Evolutionary conservation across 2,113 vertebrate genomes (phyloP), one percentile per base, ranked within the genome.

Genomic region (Thinocorus orbignyianus): DNA sequence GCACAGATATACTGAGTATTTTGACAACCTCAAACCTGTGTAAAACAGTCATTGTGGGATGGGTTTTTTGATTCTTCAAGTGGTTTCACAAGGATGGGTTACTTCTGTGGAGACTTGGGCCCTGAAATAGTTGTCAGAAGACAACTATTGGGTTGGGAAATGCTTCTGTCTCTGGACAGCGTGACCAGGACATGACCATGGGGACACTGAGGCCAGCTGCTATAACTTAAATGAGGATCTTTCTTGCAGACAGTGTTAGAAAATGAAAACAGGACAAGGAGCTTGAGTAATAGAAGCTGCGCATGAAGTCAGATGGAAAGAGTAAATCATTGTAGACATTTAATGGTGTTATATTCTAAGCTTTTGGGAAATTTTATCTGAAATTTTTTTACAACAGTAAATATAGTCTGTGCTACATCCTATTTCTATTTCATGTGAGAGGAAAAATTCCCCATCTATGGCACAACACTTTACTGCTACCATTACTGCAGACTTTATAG

Each of bases 401-500:
- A 93, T 98, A 96, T 85, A 96, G 96, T 87, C 78, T 95, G 57
- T 96, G 95, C 95, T 97, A 68, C 88, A 94, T 91, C 92, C 94
- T 96, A 89, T 97, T 98, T 97, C 97, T 79, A 4, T 97, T 97
- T 96, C 92, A 83, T 94, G 95, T 76, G 95, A 95, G 95, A 96
- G 95, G 95, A 96, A 96, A 97, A 97, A 97, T 96, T 93, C 93
- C 92, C 74, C 74, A 18, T 98, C 96, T 97, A 96, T 96, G 97
- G 94, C 86, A 79, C 95, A 95, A 93, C 60, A 25, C 90, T 98
- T 98, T 98, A 97, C 97, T 95, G 92, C 96, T 97, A 81, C 97
- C 96, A 95, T 98, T 97, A 97, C 95, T 70, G 97, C 96, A 97
- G 97, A 96, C 96, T 98, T 98, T 98, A 97, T 98, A 97, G 98